A percentile compares a stretch with the other conserved stretches of the same genome.
These are phyloP conservation scores for Parotia lawesii DNA, from an alignment of 2,113 vertebrate species.

Conservation along the genomic window DNA sequence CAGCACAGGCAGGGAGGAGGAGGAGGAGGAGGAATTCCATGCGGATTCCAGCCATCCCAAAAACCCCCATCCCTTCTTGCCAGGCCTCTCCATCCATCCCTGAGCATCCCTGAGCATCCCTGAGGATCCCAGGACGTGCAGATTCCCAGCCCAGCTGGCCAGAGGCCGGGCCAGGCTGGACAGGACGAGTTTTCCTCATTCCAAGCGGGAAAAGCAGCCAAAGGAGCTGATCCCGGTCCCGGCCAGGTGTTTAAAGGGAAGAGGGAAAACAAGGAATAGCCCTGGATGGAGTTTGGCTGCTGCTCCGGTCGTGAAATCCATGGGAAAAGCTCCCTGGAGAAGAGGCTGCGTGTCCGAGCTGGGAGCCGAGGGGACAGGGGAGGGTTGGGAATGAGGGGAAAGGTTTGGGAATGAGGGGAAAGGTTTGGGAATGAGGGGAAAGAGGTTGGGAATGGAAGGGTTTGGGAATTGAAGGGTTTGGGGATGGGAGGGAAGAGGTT, in stretches of 20 bases:
- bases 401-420: not conserved
- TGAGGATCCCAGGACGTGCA: not conserved
- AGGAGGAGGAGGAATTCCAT: not conserved
- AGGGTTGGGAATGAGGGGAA: not conserved
- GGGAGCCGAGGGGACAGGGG: not conserved
- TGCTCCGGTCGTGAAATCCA: not conserved
- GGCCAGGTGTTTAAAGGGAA: conserved; percentile 1
- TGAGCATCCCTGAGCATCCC: not conserved
- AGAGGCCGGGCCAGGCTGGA: not conserved
- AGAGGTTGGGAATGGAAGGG: not conserved
- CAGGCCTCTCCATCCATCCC: not conserved
- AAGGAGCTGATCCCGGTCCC: not conserved
- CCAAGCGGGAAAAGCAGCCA: not conserved
- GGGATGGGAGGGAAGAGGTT: no score
- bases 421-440: no score
- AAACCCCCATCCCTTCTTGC: not conserved
- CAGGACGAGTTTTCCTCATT: not conserved
- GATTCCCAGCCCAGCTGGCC: not conserved
- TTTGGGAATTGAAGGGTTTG: not conserved
- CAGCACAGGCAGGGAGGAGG: not conserved
- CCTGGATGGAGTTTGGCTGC: not conserved
- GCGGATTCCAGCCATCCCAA: not conserved
- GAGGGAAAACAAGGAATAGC: not conserved
- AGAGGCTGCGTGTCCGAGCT: not conserved
- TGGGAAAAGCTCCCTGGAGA: not conserved